A percentile compares a stretch with the other conserved stretches of the same genome.
These are phyloP conservation scores for Trinorchestia longiramus DNA, from an alignment of 1,140 invertebrate species.

Conservation along the genomic window DNA sequence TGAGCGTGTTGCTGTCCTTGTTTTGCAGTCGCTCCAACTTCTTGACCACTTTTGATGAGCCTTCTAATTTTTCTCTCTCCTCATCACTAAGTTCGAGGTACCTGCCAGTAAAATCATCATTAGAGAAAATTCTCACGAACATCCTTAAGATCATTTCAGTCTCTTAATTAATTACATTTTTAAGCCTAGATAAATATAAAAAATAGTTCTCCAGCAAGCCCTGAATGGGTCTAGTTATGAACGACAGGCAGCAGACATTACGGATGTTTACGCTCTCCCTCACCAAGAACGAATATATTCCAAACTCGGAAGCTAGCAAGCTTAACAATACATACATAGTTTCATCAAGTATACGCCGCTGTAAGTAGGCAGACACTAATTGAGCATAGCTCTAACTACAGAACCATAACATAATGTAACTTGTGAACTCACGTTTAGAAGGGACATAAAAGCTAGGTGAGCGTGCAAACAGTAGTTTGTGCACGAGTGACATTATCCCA, in stretches of 20 bases:
- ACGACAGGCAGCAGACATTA: not conserved
- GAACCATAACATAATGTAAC: too few species aligned
- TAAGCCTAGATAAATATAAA: not conserved
- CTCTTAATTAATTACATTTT: not conserved
- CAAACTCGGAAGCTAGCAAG: too few species aligned
- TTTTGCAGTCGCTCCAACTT: constrained; percentile 91
- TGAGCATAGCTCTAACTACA: too few species aligned
- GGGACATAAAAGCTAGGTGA: too few species aligned
- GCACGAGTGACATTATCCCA: too few species aligned
- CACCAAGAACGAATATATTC: too few species aligned
- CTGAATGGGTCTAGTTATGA: not conserved
- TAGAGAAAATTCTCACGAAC: not conserved
- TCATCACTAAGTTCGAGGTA: constrained; percentile 93
- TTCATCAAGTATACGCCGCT: too few species aligned
- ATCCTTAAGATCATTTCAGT: not conserved
- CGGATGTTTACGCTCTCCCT: too few species aligned
- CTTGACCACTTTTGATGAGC: constrained; percentile 91
- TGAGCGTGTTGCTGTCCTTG: constrained; percentile 61
- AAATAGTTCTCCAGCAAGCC: not conserved
- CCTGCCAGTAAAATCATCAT: constrained; percentile 69
- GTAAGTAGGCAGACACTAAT: too few species aligned
- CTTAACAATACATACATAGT: too few species aligned
- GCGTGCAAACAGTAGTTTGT: too few species aligned
- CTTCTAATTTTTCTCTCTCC: constrained; percentile 91
- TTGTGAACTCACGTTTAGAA: too few species aligned